Conservation (phyloP, 2,113 vertebrate genomes). For the Vidua chalybeata region DNA sequence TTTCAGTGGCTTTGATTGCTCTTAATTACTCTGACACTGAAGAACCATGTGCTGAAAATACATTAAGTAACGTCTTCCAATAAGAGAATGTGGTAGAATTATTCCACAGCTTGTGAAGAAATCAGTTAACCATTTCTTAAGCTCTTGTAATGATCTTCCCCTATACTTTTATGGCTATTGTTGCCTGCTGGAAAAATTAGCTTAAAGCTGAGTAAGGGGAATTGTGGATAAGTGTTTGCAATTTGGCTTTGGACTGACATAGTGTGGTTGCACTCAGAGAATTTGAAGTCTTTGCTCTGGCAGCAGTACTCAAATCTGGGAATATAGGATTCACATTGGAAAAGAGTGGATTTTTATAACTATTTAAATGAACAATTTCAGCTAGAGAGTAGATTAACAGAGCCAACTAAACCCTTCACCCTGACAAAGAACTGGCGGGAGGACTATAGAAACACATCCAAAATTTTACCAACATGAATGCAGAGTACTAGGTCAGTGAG, state of each 20-base stretch:
- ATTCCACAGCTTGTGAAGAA: neutral
- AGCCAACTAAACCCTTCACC: slow-evolving; percentile 70
- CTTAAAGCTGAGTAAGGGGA: slow-evolving; percentile 57
- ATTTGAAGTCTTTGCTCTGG: slow-evolving; percentile 62
- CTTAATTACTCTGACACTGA: slow-evolving; percentile 28
- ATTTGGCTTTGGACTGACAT: slow-evolving; percentile 62
- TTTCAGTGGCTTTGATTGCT: neutral
- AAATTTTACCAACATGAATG: slow-evolving; percentile 66
- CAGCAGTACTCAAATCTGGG: slow-evolving; percentile 45
- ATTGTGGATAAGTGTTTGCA: slow-evolving; percentile 51
- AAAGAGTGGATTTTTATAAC: slow-evolving; percentile 53
- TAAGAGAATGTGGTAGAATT: neutral
- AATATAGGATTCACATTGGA: slow-evolving; percentile 43
- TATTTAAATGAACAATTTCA: slow-evolving; percentile 66
- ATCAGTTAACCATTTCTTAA: neutral
- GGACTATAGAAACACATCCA: slow-evolving; percentile 63
- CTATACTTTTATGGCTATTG: neutral
- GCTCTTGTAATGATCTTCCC: neutral
- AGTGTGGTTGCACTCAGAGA: slow-evolving; percentile 45
- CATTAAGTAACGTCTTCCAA: neutral
- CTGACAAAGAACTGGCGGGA: slow-evolving; percentile 70
- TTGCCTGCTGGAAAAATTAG: slow-evolving; percentile 52
- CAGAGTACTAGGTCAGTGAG: slow-evolving; percentile 68
- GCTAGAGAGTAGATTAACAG: slow-evolving; percentile 55
- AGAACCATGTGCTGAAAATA: neutral